These are phyloP conservation scores for Trypoxylon attenuatum DNA, from an alignment of 2,888 invertebrate species.

Conservation along the genomic window DNA sequence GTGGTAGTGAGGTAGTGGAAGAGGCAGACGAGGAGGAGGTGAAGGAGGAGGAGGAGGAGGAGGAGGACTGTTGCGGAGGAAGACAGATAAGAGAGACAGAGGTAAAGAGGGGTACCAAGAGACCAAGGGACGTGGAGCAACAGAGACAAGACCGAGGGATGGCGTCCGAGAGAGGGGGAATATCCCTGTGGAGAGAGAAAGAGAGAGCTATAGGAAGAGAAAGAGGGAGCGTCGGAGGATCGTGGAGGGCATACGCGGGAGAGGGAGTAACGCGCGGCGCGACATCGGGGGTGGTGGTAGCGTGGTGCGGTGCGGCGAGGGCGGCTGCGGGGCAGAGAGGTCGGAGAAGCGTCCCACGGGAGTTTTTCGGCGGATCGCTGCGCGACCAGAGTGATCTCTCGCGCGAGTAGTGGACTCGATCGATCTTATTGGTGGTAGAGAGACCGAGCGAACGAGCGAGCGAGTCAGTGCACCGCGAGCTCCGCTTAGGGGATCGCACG, in stretches of 20 bases:
- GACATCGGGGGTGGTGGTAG: neutral
- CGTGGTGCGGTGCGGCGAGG: conserved; percentile 4
- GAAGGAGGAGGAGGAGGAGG: neutral
- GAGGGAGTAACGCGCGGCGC: neutral
- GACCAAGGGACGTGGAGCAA: neutral
- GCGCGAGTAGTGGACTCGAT: conserved; percentile 50
- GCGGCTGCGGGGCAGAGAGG: conserved; percentile 38
- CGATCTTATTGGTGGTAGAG: conserved; percentile 51
- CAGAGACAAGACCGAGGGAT: neutral
- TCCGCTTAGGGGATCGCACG: conserved; percentile 29
- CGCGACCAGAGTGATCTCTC: conserved; percentile 56
- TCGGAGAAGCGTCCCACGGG: conserved; percentile 53
- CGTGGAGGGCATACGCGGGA: neutral
- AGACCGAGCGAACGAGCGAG: conserved; percentile 14
- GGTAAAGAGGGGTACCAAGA: neutral
- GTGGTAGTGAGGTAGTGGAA: conserved; percentile 4
- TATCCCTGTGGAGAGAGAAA: neutral
- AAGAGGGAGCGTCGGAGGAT: conserved; percentile 11
- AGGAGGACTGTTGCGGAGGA: neutral
- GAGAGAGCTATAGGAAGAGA: conserved; percentile 19
- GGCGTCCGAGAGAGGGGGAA: neutral
- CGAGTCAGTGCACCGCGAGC: conserved; percentile 40
- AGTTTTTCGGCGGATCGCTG: conserved; percentile 58
- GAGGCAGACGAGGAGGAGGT: neutral
- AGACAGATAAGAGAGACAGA: neutral